A percentile compares a stretch with the other conserved stretches of the same genome.
phyloP scores from a whole-genome alignment of 2,113 vertebrate species.

The Rhinichthys klamathensis region DNA sequence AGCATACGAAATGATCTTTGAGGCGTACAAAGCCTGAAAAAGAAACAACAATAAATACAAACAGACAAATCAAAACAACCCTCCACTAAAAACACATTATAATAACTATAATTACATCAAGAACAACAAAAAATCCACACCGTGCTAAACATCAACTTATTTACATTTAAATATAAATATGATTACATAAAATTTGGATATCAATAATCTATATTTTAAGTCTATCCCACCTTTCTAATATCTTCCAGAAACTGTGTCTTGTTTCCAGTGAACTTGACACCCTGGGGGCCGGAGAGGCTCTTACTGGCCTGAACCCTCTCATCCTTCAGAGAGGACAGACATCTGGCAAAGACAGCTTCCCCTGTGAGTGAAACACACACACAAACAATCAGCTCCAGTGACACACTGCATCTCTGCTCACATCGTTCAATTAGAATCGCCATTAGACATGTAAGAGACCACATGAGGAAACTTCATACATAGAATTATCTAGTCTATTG shows the following conservation, averaged over 20 bases:
- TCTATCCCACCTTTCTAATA: slow-evolving; percentile 84
- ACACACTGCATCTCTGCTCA: background rate
- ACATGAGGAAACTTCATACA: too few relatives aligned
- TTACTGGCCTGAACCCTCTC: slow-evolving; percentile 88
- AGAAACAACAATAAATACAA: background rate
- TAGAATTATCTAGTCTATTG: too few relatives aligned
- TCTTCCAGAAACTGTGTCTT: slow-evolving; percentile 91
- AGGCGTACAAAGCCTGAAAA: slow-evolving; percentile 92
- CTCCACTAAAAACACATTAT: background rate
- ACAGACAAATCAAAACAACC: background rate
- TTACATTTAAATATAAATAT: background rate
- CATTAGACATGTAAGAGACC: background rate
- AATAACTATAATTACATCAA: background rate
- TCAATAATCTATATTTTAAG: background rate
- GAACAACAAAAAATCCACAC: background rate
- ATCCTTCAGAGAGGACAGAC: slow-evolving; percentile 93
- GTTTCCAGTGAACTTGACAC: slow-evolving; percentile 76
- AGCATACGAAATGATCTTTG: slow-evolving; percentile 97
- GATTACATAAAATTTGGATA: background rate
- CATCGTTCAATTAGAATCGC: background rate
- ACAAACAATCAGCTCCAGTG: background rate
- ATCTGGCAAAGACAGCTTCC: slow-evolving; percentile 96
- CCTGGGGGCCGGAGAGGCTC: slow-evolving; percentile 81
- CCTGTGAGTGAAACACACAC: slow-evolving; percentile 72
- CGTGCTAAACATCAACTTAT: background rate